Base-by-base conservation (phyloP, 2,888 invertebrate species). In the Tipula unca region DNA sequence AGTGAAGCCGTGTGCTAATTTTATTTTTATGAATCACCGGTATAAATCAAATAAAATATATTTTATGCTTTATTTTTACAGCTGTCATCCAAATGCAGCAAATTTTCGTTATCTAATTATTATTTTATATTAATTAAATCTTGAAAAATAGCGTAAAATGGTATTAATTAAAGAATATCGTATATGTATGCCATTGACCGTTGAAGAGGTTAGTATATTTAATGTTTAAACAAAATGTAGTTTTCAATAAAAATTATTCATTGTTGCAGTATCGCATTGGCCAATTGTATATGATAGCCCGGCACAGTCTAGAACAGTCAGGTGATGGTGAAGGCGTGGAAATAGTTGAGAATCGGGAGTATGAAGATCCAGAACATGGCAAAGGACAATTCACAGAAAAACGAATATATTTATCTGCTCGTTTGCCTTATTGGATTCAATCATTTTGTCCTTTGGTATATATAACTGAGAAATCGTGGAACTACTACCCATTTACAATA, bases 381-480 rank as follows among this genome's bases (percentile, higher is more conserved):
- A 93, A 93, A 87, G 98, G 98, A 35, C 97, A 97, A 89, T 97
- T 93, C 88, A 98, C 98, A 1, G 97, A 98, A 89, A 98, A 98
- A 90, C 93, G 96, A 87, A 96, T 98, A 88, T 96, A 98, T 91
- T 92, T 98, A 85, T 97, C 97, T 42, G 96, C 97, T 89, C 96
- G 96, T 88, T 92, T 98, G 87, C 98, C 98, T 3, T 95, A 95
- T 89, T 98, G 97, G 97, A 92, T 97, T 85, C 96, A 97, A 91
- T 94, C 96, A 3, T 91, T 98, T 88, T 94, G 96, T 89, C 98
- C 98, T 87, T 95, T 95, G 90, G 95, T 98, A 89, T 98, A 98
- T 91, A 94, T 98, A 20, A 97, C 95, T 86, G 98, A 98, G 91
- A 97, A 97, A 89, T 96, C 97, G 14, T 98, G 97, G 97, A 98